Base-by-base conservation (phyloP, 2,888 invertebrate genomes). In the Bimastos eiseni region DNA sequence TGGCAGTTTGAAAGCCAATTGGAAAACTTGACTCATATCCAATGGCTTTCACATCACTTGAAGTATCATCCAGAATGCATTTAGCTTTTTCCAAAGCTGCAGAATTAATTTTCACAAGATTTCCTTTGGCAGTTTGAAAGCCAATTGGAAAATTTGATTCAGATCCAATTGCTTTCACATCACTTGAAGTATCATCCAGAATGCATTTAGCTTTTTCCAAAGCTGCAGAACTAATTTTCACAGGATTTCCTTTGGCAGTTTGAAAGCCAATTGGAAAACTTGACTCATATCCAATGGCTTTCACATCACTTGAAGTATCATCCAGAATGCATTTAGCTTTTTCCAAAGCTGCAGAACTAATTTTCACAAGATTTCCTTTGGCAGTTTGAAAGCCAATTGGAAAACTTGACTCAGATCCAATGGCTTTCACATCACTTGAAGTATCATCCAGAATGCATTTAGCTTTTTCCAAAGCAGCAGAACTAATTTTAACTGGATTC, bases 311-410 rank as follows among this genome's bases (percentile, higher is more conserved):
- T 24, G 86, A 86, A 86, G 34, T 34, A 6, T 86, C 86, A 86
- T 34, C 30, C 34, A 86, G 86, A 86, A 86, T 1, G 24, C 13
- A 13, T 86, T 24, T 86, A 86, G 86, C 86, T 36, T 36, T 86
- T 86, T 86, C 86, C 37, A 86, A 36, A 37, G 86, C 86, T 24
- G 34, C 86, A 86, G 86, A 36, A 86, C 86, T 86, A 86, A 86
- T 86, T 86, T 86, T 86, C 8, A 86, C 36, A 13, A 36, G 37
- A 86, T 86, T 34, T 86, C 86, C 86, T 86, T 86, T 86, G 21
- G 86, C 86, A 34, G 37, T 86, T 37, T 86, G 86, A 86, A 86
- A 86, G 11, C 86, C 37, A 34, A 24, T 36, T 86, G 86, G 15
- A 86, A 36, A 86, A 36, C 24, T 86, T 21, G 34, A 37, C 86